A percentile compares a stretch with the other conserved stretches of the same genome.
These are phyloP conservation scores for Drosophila nikananu DNA, from an alignment of 1,140 invertebrate species.

Conservation along the genomic window DNA sequence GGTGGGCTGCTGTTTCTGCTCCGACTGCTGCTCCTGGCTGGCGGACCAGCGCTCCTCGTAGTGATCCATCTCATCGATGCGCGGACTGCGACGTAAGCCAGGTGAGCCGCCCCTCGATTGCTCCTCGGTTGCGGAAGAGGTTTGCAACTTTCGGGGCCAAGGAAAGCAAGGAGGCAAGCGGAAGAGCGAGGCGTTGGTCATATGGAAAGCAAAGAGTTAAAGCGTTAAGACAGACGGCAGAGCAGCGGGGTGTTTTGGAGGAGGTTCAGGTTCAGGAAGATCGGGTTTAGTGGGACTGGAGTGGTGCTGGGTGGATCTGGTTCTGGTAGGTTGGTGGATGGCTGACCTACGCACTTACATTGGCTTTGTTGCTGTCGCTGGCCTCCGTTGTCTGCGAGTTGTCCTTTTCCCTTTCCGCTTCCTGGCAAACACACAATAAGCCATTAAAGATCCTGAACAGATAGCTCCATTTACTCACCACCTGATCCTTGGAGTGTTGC, in stretches of 20 bases:
- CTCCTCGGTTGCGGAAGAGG: conserved; percentile 66
- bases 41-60: conserved; percentile 77
- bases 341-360: conserved; percentile 65
- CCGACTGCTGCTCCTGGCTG: conserved; percentile 38
- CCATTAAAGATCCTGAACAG: not conserved
- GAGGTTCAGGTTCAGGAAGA: not conserved
- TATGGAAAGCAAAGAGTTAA: conserved; percentile 64
- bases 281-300: not conserved
- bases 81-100: conserved; percentile 76
- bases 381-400: conserved; percentile 29
- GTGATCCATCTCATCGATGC: conserved; percentile 79
- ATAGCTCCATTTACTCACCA: conserved; percentile 52
- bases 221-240: conserved; percentile 52
- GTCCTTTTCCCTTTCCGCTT: conserved; percentile 25
- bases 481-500: conserved; percentile 61
- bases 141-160: conserved; percentile 63
- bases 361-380: conserved; percentile 67
- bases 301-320: not conserved
- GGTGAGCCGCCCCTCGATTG: conserved; percentile 60
- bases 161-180: conserved; percentile 31
- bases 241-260: not conserved
- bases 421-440: conserved; percentile 10
- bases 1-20: not conserved
- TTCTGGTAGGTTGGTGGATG: not conserved
- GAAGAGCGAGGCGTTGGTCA: conserved; percentile 9